These are phyloP conservation scores for Drosophila mulleri DNA, from an alignment of 2,888 invertebrate species.

Conservation along the genomic window DNA sequence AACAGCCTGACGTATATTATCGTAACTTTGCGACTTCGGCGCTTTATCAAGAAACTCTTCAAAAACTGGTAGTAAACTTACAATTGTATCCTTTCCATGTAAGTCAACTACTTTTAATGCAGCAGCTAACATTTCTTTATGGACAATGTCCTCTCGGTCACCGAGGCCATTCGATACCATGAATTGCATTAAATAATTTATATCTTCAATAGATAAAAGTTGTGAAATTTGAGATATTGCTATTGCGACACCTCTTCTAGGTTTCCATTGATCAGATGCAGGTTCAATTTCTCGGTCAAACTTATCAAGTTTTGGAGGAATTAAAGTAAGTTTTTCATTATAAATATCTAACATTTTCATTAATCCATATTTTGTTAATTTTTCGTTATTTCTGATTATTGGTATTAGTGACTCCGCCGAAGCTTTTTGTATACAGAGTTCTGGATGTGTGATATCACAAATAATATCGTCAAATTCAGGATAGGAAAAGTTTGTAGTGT, in stretches of 20 bases:
- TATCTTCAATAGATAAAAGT: conserved; percentile 87
- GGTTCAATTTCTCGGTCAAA: conserved; percentile 95
- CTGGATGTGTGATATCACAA: conserved; percentile 91
- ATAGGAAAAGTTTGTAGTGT: conserved; percentile 86
- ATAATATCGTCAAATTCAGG: conserved; percentile 86
- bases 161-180: conserved; percentile 94
- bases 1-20: conserved; percentile 97
- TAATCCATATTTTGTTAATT: conserved; percentile 87
- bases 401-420: conserved; percentile 92
- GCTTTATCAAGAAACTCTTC: conserved; percentile 97
- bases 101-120: conserved; percentile 96
- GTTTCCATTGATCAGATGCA: conserved; percentile 95
- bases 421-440: conserved; percentile 93
- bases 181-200: conserved; percentile 91
- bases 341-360: conserved; percentile 90
- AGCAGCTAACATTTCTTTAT: conserved; percentile 96
- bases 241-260: conserved; percentile 94
- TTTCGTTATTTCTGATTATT: conserved; percentile 87
- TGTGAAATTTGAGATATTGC: conserved; percentile 92
- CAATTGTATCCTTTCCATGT: conserved; percentile 94
- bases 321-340: conserved; percentile 91
- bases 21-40: conserved; percentile 94
- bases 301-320: conserved; percentile 94
- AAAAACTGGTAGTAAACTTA: conserved; percentile 94
- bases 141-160: conserved; percentile 92